A percentile compares a stretch with the other conserved stretches of the same genome.
Evolutionary conservation across 2,113 vertebrate genomes (phyloP).

Genomic region (Dipodomys stephensi): DNA sequence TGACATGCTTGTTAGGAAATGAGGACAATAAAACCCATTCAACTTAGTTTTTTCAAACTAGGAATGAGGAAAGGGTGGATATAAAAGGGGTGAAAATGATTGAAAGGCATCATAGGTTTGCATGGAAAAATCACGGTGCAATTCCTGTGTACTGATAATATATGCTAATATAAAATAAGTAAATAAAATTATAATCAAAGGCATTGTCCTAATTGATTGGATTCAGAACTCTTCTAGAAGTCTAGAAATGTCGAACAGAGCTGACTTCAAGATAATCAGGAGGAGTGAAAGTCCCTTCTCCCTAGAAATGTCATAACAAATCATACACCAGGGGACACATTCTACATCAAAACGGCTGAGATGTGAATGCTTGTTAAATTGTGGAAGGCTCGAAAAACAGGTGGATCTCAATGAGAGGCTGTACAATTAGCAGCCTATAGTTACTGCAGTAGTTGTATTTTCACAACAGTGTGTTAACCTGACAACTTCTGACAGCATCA

Average conservation of each 20-base stretch:
- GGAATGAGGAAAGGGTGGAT: too few species aligned
- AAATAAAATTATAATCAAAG: not conserved
- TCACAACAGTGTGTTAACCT: not conserved
- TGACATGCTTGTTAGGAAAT: too few species aligned
- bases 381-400: conserved; percentile 3
- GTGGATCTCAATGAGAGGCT: too few species aligned
- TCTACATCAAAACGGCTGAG: not conserved
- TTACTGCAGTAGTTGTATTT: not conserved
- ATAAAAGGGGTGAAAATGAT: too few species aligned
- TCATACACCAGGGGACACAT: not conserved
- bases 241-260: not conserved
- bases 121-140: too few species aligned
- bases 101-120: too few species aligned
- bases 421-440: too few species aligned
- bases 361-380: not conserved
- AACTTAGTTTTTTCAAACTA: too few species aligned
- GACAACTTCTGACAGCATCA: not conserved
- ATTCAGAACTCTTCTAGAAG: not conserved
- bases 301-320: not conserved
- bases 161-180: too few species aligned
- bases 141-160: too few species aligned
- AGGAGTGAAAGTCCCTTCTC: not conserved
- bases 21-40: too few species aligned
- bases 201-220: not conserved
- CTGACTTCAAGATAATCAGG: not conserved